Percentiles rank a stretch among this genome's conserved stretches.
These are phyloP conservation scores for Rhagonycha fulva DNA, from an alignment of 2,888 invertebrate genomes.

Conservation along the genomic window DNA sequence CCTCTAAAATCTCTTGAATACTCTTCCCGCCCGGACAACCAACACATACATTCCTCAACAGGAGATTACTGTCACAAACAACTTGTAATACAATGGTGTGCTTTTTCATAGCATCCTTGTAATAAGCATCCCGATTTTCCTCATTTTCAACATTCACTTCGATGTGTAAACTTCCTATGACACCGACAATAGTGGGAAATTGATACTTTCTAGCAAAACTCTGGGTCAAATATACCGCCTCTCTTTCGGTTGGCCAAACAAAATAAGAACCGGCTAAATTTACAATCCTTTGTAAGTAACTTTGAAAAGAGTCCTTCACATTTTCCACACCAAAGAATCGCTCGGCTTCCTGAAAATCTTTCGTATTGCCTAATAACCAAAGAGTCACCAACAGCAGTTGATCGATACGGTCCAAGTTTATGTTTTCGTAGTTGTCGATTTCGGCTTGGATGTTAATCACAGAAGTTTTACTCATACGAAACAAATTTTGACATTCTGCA, in stretches of 20 bases:
- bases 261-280: slow-evolving; percentile 31
- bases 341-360: slow-evolving; percentile 29
- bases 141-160: slow-evolving; percentile 19
- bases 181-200: slow-evolving; percentile 35
- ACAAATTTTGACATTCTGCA: slow-evolving; percentile 33
- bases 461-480: slow-evolving; percentile 34
- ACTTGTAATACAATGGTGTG: slow-evolving; percentile 38
- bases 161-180: slow-evolving; percentile 36
- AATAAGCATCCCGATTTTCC: slow-evolving; percentile 22
- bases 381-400: slow-evolving; percentile 28
- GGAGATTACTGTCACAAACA: slow-evolving; percentile 36
- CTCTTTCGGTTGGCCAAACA: slow-evolving; percentile 32
- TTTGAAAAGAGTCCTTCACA: slow-evolving; percentile 24
- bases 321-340: slow-evolving; percentile 26
- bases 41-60: slow-evolving; percentile 36
- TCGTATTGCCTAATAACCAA: slow-evolving; percentile 36
- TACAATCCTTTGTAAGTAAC: slow-evolving; percentile 32
- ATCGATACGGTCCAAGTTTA: slow-evolving; percentile 28
- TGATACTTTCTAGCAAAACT: slow-evolving; percentile 29
- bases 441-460: slow-evolving; percentile 34
- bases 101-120: slow-evolving; percentile 30
- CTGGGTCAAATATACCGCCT: slow-evolving; percentile 28
- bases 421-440: slow-evolving; percentile 29
- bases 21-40: slow-evolving; percentile 37
- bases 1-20: slow-evolving; percentile 33